Base-by-base conservation (phyloP, 2,888 invertebrate species). In the Stegophylla sp. region DNA sequence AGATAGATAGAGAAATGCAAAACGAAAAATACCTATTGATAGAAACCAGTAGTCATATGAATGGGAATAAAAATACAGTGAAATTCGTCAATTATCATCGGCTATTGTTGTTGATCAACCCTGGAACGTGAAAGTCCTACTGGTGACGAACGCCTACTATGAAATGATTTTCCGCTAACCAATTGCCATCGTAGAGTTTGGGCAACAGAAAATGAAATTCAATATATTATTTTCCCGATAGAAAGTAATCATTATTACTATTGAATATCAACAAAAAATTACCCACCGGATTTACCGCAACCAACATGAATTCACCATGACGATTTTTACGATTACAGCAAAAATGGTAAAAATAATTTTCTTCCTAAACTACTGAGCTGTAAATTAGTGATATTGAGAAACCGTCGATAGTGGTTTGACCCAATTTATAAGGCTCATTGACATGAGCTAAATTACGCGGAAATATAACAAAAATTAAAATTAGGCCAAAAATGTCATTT, bases 81-180 rank as follows among this genome's bases (percentile, higher is more conserved):
- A 79, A 79, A 79, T 79, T 79, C 59, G 34, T 48, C 77, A 77
- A 77, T 79, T 71, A 79, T 79, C 79, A 79, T 79, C 61, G 71
- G 71, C 79, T 79, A 71, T 79, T 79, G 79, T 79, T 79, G 61
- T 61, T 71, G 79, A 61, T 79, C 79, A 69, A 79, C 71, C 79
- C 71, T 71, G 79, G 79, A 79, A 79, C 77, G 77, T 79, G 77
- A 79, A 79, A 79, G 77, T 79, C 59, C 7, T 26, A 76, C 28
- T 43, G 56, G 34, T 59, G 69, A 69, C 67, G 59, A 45, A 56
- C 67, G 48, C 34, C 59, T 59, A 63, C 51, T 34, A 41, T 20
- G 17, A 48, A 79, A 69, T 45, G 10, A 69, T 79, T 79, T 79
- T 69, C 69, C 61, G 34, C 48, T 61, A 41, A 74, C 28, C 61